Percentiles rank a stretch among this genome's conserved stretches.
phyloP scores from a whole-genome alignment of 2,888 invertebrate genomes.

The Hecatera dysodea region DNA sequence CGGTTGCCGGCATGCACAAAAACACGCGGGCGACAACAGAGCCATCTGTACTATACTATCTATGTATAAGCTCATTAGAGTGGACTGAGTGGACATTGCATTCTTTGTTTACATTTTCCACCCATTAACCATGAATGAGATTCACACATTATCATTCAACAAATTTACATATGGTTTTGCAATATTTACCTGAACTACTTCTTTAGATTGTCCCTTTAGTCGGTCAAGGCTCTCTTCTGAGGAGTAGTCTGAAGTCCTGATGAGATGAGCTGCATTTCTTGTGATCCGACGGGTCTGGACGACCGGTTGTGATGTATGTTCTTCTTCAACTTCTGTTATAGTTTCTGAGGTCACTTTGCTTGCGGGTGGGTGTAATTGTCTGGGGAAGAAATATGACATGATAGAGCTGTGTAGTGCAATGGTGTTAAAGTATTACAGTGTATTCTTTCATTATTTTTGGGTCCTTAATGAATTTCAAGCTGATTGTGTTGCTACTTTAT shows the following conservation, averaged over 20 bases:
- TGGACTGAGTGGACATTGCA: slow-evolving; percentile 19
- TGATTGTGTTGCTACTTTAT: slow-evolving; percentile 11
- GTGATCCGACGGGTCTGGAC: slow-evolving; percentile 80
- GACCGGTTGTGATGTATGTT: slow-evolving; percentile 73
- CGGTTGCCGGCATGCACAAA: slow-evolving; percentile 9
- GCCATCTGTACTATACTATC: slow-evolving; percentile 25
- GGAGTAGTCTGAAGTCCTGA: slow-evolving; percentile 92
- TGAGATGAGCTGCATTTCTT: slow-evolving; percentile 72
- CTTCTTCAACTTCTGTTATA: slow-evolving; percentile 75
- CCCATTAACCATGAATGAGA: slow-evolving; percentile 34
- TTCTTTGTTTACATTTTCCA: slow-evolving; percentile 48
- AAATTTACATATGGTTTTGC: slow-evolving; percentile 28
- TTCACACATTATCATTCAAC: slow-evolving; percentile 27
- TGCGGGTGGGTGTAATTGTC: slow-evolving; percentile 77
- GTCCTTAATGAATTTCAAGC: background rate
- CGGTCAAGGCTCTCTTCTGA: slow-evolving; percentile 85
- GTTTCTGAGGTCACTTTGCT: slow-evolving; percentile 73
- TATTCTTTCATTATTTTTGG: background rate
- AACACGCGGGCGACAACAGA: slow-evolving; percentile 3
- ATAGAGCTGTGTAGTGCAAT: background rate
- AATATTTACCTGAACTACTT: slow-evolving; percentile 83
- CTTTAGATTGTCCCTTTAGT: slow-evolving; percentile 78
- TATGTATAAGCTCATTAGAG: slow-evolving; percentile 31
- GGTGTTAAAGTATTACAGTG: background rate
- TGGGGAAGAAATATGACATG: slow-evolving; percentile 58